Percentiles rank a stretch among this genome's conserved stretches.
These are phyloP conservation scores for Girardinichthys multiradiatus DNA, from an alignment of 2,113 vertebrate species.

Conservation along the genomic window DNA sequence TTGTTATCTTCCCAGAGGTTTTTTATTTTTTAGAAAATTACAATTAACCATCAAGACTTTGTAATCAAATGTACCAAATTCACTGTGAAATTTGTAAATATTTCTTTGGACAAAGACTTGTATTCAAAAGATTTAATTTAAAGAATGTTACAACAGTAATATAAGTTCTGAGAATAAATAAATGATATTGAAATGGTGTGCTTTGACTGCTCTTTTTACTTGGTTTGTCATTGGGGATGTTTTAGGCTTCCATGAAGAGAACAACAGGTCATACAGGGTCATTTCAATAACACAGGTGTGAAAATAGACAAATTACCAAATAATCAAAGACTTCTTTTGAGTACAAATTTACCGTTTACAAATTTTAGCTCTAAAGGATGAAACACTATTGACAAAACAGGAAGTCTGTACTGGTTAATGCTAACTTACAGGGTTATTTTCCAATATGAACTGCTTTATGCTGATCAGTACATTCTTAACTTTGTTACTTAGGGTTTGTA, in stretches of 20 bases:
- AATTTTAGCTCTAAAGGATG: neutral
- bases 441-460: too few relatives aligned
- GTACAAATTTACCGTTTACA: neutral
- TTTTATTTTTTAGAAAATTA: slow-evolving; percentile 4
- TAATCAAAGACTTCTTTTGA: neutral
- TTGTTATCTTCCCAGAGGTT: neutral
- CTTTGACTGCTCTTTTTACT: neutral
- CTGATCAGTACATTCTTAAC: too few relatives aligned
- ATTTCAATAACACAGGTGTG: too few relatives aligned
- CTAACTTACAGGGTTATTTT: too few relatives aligned
- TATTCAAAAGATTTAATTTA: slow-evolving; percentile 43
- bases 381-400: neutral
- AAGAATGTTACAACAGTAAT: slow-evolving; percentile 43
- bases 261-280: too few relatives aligned
- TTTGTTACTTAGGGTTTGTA: too few relatives aligned
- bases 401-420: neutral
- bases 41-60: slow-evolving; percentile 15
- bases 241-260: too few relatives aligned
- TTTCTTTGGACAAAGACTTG: slow-evolving; percentile 8
- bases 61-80: slow-evolving; percentile 57
- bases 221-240: too few relatives aligned
- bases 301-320: neutral
- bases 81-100: slow-evolving; percentile 76
- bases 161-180: slow-evolving; percentile 67
- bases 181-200: slow-evolving; percentile 19